These are phyloP conservation scores for Philypnodon macrostomus DNA, from an alignment of 2,797 vertebrate species.

Conservation along the genomic window DNA sequence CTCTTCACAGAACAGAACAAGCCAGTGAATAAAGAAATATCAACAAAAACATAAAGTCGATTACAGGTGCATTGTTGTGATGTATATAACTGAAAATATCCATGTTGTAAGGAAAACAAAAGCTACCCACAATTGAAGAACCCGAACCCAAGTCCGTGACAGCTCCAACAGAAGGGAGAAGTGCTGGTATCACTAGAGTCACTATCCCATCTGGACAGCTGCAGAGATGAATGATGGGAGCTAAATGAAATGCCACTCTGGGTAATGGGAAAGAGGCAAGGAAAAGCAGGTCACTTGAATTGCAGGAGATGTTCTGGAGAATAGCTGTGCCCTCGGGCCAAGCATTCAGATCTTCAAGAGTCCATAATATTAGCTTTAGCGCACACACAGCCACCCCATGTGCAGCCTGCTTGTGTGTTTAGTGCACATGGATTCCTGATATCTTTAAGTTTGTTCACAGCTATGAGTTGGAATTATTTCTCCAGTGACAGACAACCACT, in stretches of 20 bases:
- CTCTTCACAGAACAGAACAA: no score
- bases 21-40: no score
- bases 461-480: no score
- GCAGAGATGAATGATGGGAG: conserved; percentile 67
- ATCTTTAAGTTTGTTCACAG: no score
- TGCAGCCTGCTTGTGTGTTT: conserved; percentile 12
- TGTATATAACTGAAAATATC: conserved; percentile 2
- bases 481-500: no score
- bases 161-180: not conserved
- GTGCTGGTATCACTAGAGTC: conserved; percentile 26
- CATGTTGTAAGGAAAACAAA: no score
- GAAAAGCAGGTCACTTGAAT: conserved; percentile 73
- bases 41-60: no score
- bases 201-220: conserved; percentile 38
- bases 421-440: no score
- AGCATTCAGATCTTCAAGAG: conserved; percentile 50
- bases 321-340: conserved; percentile 61
- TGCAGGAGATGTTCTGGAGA: conserved; percentile 72
- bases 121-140: no score
- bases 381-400: conserved; percentile 18
- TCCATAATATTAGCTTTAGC: conserved; percentile 51
- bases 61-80: conserved; percentile 12
- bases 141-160: not conserved
- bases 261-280: conserved; percentile 62
- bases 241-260: conserved; percentile 76